Conservation (phyloP, 2,113 vertebrate species). For the Scomber scombrus region DNA sequence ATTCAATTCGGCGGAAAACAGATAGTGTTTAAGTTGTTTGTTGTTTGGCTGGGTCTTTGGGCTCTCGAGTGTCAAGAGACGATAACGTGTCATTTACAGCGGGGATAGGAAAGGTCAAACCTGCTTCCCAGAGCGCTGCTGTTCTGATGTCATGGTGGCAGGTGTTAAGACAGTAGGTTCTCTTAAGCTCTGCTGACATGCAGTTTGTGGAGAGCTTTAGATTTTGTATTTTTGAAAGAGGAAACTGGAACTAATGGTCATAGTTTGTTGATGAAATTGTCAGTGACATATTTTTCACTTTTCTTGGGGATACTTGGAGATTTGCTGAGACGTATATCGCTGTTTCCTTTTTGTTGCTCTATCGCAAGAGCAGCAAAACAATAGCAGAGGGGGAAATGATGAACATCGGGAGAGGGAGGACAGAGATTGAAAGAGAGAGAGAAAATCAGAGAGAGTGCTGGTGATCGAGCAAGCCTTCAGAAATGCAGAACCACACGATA, state of each 20-base stretch:
- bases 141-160: constrained; percentile 75
- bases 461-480: constrained; percentile 10
- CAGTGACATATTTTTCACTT: background rate
- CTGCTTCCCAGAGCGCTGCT: constrained; percentile 74
- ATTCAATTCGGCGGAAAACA: background rate
- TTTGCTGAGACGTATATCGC: background rate
- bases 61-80: constrained; percentile 35
- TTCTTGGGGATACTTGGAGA: background rate
- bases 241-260: background rate
- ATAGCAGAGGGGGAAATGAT: background rate
- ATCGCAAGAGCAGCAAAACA: background rate
- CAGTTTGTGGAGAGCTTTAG: constrained; percentile 12
- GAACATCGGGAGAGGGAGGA: background rate
- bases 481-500: constrained; percentile 1
- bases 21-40: constrained; percentile 18
- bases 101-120: constrained; percentile 79
- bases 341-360: background rate
- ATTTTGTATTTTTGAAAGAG: background rate
- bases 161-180: constrained; percentile 72
- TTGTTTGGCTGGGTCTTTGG: constrained; percentile 43
- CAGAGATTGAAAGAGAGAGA: background rate
- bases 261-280: background rate
- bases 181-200: constrained; percentile 59
- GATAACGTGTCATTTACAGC: constrained; percentile 82
- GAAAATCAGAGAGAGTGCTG: background rate